Evolutionary conservation across 2,888 invertebrate genomes (phyloP).

Genomic region (Allacma fusca): DNA sequence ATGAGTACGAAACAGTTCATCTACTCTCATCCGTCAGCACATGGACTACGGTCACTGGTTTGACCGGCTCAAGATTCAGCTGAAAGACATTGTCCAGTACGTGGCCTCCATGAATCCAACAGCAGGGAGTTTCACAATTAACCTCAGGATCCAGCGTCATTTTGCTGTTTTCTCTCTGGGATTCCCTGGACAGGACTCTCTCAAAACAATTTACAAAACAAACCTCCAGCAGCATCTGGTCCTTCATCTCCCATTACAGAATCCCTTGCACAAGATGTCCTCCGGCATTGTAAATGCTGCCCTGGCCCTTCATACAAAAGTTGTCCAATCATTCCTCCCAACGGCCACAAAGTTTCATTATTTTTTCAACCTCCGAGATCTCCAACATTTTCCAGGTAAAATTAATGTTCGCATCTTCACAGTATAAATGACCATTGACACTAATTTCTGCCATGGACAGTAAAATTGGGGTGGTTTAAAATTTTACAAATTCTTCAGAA

Average conservation of each 20-base stretch:
- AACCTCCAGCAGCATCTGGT: conserved; percentile 86
- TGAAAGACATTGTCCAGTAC: conserved; percentile 97
- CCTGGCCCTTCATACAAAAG: conserved; percentile 84
- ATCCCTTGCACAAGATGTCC: conserved; percentile 74
- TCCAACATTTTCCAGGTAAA: conserved; percentile 94
- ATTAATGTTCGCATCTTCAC: no score
- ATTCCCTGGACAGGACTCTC: conserved; percentile 83
- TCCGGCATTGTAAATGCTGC: conserved; percentile 82
- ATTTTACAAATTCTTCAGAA: no score
- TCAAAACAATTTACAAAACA: conserved; percentile 86
- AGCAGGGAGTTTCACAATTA: conserved; percentile 95
- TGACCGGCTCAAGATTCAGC: conserved; percentile 83
- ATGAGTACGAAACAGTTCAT: conserved; percentile 93
- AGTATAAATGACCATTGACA: no score
- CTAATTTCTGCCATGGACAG: no score
- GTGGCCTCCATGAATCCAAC: conserved; percentile 99
- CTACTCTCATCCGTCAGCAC: conserved; percentile 95
- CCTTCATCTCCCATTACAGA: conserved; percentile 79
- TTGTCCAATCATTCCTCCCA: conserved; percentile 86
- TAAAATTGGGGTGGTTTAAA: no score
- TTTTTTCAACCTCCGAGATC: conserved; percentile 91
- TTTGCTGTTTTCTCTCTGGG: conserved; percentile 90
- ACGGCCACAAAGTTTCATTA: conserved; percentile 97
- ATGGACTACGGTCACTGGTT: conserved; percentile 98
- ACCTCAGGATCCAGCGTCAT: conserved; percentile 89